Percentiles rank a stretch among this genome's conserved stretches.
phyloP scores from a whole-genome alignment of 2,113 vertebrate genomes.

The Scalopus aquaticus region DNA sequence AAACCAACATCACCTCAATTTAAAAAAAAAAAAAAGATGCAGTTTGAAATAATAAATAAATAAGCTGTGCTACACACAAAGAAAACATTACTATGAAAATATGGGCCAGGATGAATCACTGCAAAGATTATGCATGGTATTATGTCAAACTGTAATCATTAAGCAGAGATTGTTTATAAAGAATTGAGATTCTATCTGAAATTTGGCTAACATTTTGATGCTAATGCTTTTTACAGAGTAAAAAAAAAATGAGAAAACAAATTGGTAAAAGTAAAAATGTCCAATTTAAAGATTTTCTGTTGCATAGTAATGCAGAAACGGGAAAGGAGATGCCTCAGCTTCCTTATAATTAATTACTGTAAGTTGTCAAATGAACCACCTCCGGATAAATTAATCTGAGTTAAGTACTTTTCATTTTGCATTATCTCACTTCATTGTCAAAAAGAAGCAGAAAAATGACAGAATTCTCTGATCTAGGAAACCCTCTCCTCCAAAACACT shows the following conservation, averaged over 20 bases:
- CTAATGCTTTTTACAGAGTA: background rate
- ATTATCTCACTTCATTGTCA: background rate
- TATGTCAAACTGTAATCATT: background rate
- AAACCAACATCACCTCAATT: too few relatives aligned
- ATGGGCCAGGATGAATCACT: background rate
- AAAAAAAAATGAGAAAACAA: background rate
- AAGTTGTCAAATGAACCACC: background rate
- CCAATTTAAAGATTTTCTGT: background rate
- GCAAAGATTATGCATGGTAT: background rate
- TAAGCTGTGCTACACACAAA: background rate
- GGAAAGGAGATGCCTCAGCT: background rate
- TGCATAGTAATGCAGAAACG: background rate
- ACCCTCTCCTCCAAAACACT: background rate
- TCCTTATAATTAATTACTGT: background rate
- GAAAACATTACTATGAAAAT: conserved; percentile 2
- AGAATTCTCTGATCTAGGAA: background rate
- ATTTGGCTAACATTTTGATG: conserved; percentile 25
- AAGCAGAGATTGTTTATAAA: background rate
- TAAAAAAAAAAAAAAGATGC: too few relatives aligned
- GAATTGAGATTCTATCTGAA: background rate
- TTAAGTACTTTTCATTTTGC: background rate
- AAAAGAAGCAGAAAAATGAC: background rate
- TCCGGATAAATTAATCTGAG: background rate
- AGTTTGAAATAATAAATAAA: too few relatives aligned
- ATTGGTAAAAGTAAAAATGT: background rate